A percentile compares a stretch with the other conserved stretches of the same genome.
Conservation (phyloP, 1,140 invertebrate genomes). For the Euwallacea similis region DNA sequence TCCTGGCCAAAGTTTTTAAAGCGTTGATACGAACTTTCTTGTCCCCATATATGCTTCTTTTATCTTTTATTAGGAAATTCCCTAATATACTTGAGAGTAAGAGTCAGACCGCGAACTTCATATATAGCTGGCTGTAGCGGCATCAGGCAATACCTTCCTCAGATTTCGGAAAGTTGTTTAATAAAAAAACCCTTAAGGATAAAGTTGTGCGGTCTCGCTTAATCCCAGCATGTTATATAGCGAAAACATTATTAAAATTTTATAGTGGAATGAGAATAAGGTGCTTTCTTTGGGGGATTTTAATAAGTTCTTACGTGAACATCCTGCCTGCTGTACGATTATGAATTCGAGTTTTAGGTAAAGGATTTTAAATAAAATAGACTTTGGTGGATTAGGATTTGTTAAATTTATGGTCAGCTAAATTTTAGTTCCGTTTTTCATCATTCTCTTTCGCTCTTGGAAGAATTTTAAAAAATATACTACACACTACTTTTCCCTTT, state of each 20-base stretch:
- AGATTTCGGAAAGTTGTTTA: conserved; percentile 34
- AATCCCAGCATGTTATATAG: conserved; percentile 33
- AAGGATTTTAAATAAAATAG: too few relatives aligned
- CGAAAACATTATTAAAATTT: conserved; percentile 38
- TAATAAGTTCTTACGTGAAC: conserved; percentile 27
- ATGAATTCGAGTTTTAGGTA: too few relatives aligned
- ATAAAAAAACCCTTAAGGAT: conserved; percentile 27
- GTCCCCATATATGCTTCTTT: background rate
- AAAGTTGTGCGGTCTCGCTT: conserved; percentile 19
- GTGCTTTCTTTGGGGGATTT: conserved; percentile 27
- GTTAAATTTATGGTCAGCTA: too few relatives aligned
- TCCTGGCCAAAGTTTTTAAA: too few relatives aligned
- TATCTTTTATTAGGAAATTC: background rate
- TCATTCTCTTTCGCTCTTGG: too few relatives aligned
- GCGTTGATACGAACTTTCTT: too few relatives aligned
- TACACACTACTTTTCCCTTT: too few relatives aligned
- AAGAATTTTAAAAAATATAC: too few relatives aligned
- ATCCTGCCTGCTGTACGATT: too few relatives aligned
- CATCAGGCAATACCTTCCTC: background rate
- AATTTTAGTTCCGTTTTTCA: too few relatives aligned
- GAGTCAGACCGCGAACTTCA: conserved; percentile 4
- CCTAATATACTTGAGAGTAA: conserved; percentile 8
- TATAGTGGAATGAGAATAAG: conserved; percentile 35
- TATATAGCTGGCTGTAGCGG: background rate
- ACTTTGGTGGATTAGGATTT: too few relatives aligned